These are phyloP conservation scores for Eremobia ochroleuca DNA, from an alignment of 2,888 invertebrate genomes.

Conservation along the genomic window DNA sequence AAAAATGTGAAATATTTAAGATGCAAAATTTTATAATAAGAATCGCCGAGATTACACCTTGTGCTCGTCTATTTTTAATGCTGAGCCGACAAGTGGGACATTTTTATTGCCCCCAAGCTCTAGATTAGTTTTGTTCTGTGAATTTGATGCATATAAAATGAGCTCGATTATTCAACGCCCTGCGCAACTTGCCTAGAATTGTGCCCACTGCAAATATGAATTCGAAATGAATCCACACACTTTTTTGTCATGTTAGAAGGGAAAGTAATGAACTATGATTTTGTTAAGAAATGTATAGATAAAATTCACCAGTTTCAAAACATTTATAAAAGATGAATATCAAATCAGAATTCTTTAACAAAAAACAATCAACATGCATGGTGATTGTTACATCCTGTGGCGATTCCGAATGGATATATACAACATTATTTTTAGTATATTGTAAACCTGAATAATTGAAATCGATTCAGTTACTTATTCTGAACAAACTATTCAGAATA, in stretches of 20 bases:
- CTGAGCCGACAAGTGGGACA: slow-evolving; percentile 86
- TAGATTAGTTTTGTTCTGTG: slow-evolving; percentile 90
- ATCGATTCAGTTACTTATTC: too few relatives aligned
- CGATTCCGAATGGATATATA: background rate
- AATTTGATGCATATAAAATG: slow-evolving; percentile 91
- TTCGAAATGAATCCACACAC: slow-evolving; percentile 81
- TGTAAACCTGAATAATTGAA: too few relatives aligned
- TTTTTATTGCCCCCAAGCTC: slow-evolving; percentile 89
- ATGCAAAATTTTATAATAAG: slow-evolving; percentile 90
- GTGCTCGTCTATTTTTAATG: slow-evolving; percentile 88
- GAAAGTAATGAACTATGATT: slow-evolving; percentile 1
- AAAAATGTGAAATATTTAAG: slow-evolving; percentile 88
- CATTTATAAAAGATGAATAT: background rate
- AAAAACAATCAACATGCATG: background rate
- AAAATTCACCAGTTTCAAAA: background rate
- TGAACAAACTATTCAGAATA: too few relatives aligned
- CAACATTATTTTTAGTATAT: too few relatives aligned
- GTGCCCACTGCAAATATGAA: slow-evolving; percentile 81
- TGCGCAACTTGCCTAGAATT: slow-evolving; percentile 80
- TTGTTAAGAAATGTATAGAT: too few relatives aligned
- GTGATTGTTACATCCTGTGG: background rate
- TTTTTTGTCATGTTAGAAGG: slow-evolving; percentile 42
- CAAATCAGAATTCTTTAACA: background rate
- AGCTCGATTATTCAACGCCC: slow-evolving; percentile 89
- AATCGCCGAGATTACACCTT: slow-evolving; percentile 89